Evolutionary conservation across 1,140 invertebrate species (phyloP), one percentile per base, ranked within the genome.

Genomic region (Mylabris phalerata): DNA sequence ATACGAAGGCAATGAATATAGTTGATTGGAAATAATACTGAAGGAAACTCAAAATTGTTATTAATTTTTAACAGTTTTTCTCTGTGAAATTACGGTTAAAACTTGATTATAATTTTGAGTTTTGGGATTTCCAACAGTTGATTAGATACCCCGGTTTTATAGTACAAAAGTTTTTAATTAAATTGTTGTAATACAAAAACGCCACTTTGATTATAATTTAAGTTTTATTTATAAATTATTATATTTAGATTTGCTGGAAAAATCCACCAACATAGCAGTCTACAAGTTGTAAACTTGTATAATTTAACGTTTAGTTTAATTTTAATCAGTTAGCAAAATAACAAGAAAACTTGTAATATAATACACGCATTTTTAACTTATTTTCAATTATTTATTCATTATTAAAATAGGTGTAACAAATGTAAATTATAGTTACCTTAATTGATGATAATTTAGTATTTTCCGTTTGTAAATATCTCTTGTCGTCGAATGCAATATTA

Each of bases 1-100:
- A 61, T 93, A 92, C 76, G 90, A 92, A 76, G 87, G 85, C 5
- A 88, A 42, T 42, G 41, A 42, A 42, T 81, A 83, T 69, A 85
- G 82, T 72, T 84, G 77, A 80, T 73, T 32, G 32, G 32, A 32
- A 32, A 19, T 19, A 19, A 19, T 19, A 19, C 19, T 19, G 19
- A 19, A 19, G 1, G 19, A 19, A 19, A 19, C 19, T 19, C 19
- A 19, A 19, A 19, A 32, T 32, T 32, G 32, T 32, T 32, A 5
- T 1, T 32, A 5, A 7, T 5, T 32, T 32, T 32, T 32, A 4
- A 32, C 2, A 2, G 32, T 32, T 48, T 26, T 38, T 46, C 47
- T 39, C 19, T 19, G 19, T 19, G 19, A 19, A 19, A 19, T 19
- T 19, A 19, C 19, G 1, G 19, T 19, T 19, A 19, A 19, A 19